Base-by-base conservation (phyloP, 64 coral and sea anemone genomes). In the Actinia tenebrosa region DNA sequence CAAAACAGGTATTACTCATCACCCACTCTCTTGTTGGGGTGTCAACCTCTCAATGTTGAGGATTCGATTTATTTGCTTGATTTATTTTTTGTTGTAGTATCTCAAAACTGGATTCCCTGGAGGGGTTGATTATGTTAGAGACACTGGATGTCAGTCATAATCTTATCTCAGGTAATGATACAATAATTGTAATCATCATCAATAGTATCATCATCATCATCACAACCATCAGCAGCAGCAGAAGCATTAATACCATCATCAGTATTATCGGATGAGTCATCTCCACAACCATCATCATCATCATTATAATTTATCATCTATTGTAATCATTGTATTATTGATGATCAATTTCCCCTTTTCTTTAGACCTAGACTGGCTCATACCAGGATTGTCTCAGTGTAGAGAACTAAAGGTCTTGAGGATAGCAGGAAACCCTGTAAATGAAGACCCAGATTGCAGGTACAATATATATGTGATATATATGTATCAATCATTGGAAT, bases 91-190 rank as follows among this genome's bases (percentile, higher is more conserved):
- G 10, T 30, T 81, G 17, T 45, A 81, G 79, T 81, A 89, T 99
- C 60, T 92, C 93, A 59, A 86, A 72, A 45, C 62, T 99, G 47
- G 60, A 77, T 45, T 64, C 93, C 3, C 83, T 99, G 20, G 84
- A 53, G 44, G 83, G 86, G 30, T 59, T 95, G 22, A 47, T 90
- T 14, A 83, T 91, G 47, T 45, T 99, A 22, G 86, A 92, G 64
- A 84, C 90, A 20, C 68, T 99, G 64, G 97, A 99, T 79, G 55
- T 99, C 60, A 86, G 93, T 44, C 86, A 99, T 79, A 99, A 99
- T 68, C 93, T 99, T 37, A 92, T 99, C 18, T 93, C 97, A 93
- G 97, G 97, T 99, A 77, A 54, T 56, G 44, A n/a, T n/a, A n/a
- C n/a, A n/a, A 75, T 15, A 3, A 75, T 25, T 20, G 19, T 75